phyloP scores from a whole-genome alignment of 2,113 vertebrate genomes.

The Tapirus terrestris region DNA sequence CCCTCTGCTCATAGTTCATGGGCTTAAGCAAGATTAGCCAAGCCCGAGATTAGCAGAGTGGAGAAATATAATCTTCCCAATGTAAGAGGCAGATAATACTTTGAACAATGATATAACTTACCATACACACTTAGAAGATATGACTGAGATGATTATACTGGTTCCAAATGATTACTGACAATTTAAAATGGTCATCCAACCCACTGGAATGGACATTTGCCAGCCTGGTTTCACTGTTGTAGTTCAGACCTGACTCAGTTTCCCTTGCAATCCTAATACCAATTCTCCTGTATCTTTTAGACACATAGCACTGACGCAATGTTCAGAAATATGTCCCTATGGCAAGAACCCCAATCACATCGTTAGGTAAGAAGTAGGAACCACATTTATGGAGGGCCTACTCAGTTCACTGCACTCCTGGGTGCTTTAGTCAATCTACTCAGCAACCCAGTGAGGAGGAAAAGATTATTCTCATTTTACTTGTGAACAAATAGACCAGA shows the following conservation, averaged over 20 bases:
- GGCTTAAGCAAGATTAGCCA: neutral
- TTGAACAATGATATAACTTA: neutral
- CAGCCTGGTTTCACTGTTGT: neutral
- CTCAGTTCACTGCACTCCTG: neutral
- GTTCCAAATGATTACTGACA: neutral
- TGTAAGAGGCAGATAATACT: neutral
- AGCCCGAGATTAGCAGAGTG: neutral
- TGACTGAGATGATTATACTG: neutral
- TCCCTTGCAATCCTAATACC: neutral
- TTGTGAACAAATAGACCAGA: constrained; percentile 17
- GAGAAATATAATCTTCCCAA: neutral
- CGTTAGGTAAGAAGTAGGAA: neutral
- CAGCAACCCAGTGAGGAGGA: neutral
- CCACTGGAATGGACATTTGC: neutral
- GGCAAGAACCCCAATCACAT: neutral
- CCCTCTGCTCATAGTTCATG: neutral
- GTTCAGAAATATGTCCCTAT: neutral
- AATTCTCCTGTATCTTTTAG: neutral
- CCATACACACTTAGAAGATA: neutral
- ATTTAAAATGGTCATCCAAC: neutral
- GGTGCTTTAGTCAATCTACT: neutral
- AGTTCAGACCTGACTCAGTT: neutral
- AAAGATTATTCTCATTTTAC: constrained; percentile 22
- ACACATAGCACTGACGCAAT: neutral
- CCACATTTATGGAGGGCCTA: neutral